phyloP scores from a whole-genome alignment of 2,888 invertebrate genomes.

The Melinaea marsaeus region DNA sequence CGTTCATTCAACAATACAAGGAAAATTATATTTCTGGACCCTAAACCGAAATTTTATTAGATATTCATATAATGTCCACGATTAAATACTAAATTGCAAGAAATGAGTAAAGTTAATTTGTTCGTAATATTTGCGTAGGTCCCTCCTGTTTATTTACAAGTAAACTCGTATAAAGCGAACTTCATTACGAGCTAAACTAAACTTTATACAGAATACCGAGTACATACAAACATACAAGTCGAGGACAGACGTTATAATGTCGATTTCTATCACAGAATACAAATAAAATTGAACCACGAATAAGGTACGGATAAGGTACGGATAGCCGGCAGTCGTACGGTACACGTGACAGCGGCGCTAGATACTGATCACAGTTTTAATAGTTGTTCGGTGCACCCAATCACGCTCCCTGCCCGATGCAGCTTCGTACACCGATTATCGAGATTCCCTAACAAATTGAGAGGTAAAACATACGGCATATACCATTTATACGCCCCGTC shows the following conservation, averaged over 20 bases:
- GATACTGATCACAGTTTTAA: conserved; percentile 65
- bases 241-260: conserved; percentile 7
- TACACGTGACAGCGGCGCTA: conserved; percentile 59
- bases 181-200: conserved; percentile 9
- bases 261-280: conserved; percentile 27
- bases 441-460: conserved; percentile 21
- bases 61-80: not conserved
- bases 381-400: conserved; percentile 66
- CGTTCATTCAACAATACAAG: conserved; percentile 7
- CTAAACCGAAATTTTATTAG: not conserved
- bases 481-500: conserved; percentile 1
- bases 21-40: not conserved
- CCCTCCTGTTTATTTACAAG: conserved; percentile 1
- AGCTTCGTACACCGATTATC: conserved; percentile 28
- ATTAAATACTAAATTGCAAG: no score
- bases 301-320: conserved; percentile 20
- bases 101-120: no score
- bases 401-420: conserved; percentile 46
- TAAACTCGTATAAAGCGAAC: conserved; percentile 9
- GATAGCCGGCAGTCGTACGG: conserved; percentile 55
- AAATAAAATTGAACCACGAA: conserved; percentile 38
- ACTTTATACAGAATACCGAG: conserved; percentile 1
- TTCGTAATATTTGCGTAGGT: conserved; percentile 7
- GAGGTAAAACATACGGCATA: conserved; percentile 13
- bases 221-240: not conserved